Percentiles rank a stretch among this genome's conserved stretches.
phyloP scores from a whole-genome alignment of 2,888 invertebrate genomes.

The Machimus rusticus region DNA sequence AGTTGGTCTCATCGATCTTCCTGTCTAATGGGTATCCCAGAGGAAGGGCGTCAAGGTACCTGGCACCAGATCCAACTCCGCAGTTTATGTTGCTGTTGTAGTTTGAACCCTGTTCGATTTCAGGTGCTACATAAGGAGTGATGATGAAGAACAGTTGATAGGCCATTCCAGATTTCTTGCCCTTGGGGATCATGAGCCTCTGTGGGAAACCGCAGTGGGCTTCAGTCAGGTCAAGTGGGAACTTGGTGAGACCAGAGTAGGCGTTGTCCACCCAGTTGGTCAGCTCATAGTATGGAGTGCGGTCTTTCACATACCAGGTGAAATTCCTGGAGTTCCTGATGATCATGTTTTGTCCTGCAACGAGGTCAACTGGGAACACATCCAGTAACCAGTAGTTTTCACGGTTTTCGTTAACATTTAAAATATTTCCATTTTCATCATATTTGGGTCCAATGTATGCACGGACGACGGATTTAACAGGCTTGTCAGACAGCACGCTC shows the following conservation, averaged over 20 bases:
- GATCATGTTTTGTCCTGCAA: slow-evolving; percentile 72
- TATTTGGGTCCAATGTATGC: slow-evolving; percentile 75
- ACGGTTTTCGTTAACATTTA: slow-evolving; percentile 69
- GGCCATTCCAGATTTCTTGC: slow-evolving; percentile 71
- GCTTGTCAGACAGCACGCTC: slow-evolving; percentile 67
- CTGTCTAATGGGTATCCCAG: slow-evolving; percentile 81
- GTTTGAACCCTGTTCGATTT: slow-evolving; percentile 63
- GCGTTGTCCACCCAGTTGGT: slow-evolving; percentile 71
- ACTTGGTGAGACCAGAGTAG: slow-evolving; percentile 65
- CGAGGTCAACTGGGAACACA: slow-evolving; percentile 69
- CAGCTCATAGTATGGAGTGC: slow-evolving; percentile 70
- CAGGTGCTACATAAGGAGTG: slow-evolving; percentile 66
- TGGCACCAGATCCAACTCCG: slow-evolving; percentile 66
- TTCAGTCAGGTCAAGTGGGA: slow-evolving; percentile 66
- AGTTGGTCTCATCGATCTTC: slow-evolving; percentile 67
- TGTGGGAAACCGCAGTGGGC: slow-evolving; percentile 74
- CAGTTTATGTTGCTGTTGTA: slow-evolving; percentile 65
- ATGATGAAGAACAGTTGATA: slow-evolving; percentile 72
- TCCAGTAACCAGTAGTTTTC: slow-evolving; percentile 73
- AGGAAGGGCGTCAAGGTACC: slow-evolving; percentile 69
- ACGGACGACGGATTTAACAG: slow-evolving; percentile 69
- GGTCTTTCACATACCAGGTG: slow-evolving; percentile 70
- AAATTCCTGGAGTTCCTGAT: slow-evolving; percentile 74
- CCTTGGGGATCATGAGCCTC: slow-evolving; percentile 75
- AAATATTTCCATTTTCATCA: slow-evolving; percentile 67